Evolutionary conservation across 2,888 invertebrate genomes (phyloP), one percentile per base, ranked within the genome.

Genomic region (Calameuta idolon): DNA sequence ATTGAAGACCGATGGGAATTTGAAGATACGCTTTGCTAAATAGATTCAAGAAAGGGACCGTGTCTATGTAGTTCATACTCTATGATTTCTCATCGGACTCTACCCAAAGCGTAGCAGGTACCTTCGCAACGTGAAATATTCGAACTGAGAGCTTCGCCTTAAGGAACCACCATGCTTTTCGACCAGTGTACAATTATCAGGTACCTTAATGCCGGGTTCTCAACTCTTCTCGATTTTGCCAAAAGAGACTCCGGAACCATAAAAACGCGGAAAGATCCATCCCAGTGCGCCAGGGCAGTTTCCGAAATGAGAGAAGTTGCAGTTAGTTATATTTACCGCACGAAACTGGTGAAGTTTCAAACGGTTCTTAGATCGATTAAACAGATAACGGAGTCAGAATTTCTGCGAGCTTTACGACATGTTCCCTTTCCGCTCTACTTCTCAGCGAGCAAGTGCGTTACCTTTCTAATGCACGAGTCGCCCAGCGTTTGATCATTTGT

Each of bases 111-210:
- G 2, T 0, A 55, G 15, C 5, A 55, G 4, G 73, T 55, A 55
- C 33, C 55, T 33, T 12, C 55, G 11, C 35, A 75, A 80, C 77
- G 81, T 83, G 80, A 84, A 84, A 81, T 88, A 86, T 87, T 88
- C 86, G 84, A 84, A 85, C 84, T 83, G n/a, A 86, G 4, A 86
- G 88, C 88, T 85, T 88, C 89, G 89, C 89, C 89, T 89, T 83
- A 34, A 12, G 85, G 88, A 87, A 88, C 89, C 90, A 89, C 88
- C 86, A 88, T 88, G 87, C 85, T 84, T 55, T 84, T 83, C 84
- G 81, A 80, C 83, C 85, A 83, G 85, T 84, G 84, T 85, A 85
- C 88, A 89, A 90, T 90, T 90, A 90, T 90, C 89, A 89, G 87
- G 83, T 85, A 88, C 85, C 81, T 86, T 87, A 85, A 86, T 86